These are phyloP conservation scores for Drosophila neocordata DNA, from an alignment of 1,140 invertebrate genomes.

Conservation along the genomic window DNA sequence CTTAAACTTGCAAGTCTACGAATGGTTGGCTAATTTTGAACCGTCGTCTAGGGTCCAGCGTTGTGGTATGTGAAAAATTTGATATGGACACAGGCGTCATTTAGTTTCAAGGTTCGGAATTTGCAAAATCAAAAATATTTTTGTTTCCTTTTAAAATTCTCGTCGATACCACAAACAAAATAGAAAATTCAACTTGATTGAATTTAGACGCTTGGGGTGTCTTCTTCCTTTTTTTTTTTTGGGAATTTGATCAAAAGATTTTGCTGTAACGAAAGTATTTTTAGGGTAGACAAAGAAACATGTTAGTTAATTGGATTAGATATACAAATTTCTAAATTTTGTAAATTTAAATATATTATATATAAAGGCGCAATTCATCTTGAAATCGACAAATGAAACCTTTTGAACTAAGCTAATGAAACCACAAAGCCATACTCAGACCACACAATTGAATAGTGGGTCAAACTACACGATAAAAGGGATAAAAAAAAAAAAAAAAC, in stretches of 20 bases:
- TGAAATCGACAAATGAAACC: not conserved
- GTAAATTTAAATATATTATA: no score
- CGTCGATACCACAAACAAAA: conserved; percentile 24
- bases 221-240: no score
- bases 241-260: conserved; percentile 21
- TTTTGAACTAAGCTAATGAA: not conserved
- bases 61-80: conserved; percentile 68
- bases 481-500: no score
- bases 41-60: conserved; percentile 73
- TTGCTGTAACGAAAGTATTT: conserved; percentile 29
- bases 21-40: conserved; percentile 69
- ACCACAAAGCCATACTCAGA: not conserved
- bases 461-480: not conserved
- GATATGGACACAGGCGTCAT: conserved; percentile 73
- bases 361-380: not conserved
- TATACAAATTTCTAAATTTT: not conserved
- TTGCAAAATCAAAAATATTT: conserved; percentile 39
- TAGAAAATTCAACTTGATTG: conserved; percentile 41
- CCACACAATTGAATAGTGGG: not conserved
- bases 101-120: conserved; percentile 62
- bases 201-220: conserved; percentile 19
- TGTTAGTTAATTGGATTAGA: conserved; percentile 43
- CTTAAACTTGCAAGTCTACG: conserved; percentile 65
- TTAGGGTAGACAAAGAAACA: conserved; percentile 17
- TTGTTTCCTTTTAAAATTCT: conserved; percentile 28